Conservation (phyloP, 1,140 invertebrate genomes). For the Drosophila erecta region DNA sequence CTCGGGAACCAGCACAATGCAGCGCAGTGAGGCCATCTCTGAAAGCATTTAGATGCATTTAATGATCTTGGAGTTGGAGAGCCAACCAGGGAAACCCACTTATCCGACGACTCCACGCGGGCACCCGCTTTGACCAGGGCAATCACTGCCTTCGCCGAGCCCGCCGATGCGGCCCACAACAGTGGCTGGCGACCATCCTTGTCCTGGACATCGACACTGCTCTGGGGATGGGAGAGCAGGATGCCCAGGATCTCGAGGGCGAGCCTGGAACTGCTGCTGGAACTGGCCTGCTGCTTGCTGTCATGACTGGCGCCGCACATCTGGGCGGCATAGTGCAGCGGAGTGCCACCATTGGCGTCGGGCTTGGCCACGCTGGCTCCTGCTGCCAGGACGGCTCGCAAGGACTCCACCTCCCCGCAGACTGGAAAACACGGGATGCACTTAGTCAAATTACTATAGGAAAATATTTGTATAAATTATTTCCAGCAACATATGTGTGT, state of each 20-base stretch:
- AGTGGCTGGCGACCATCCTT: conserved; percentile 96
- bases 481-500: background rate
- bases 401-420: conserved; percentile 94
- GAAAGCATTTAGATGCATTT: conserved; percentile 11
- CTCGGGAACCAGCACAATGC: conserved; percentile 97
- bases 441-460: background rate
- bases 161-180: conserved; percentile 98
- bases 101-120: conserved; percentile 91
- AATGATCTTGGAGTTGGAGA: background rate
- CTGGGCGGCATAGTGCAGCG: conserved; percentile 98
- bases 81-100: conserved; percentile 80
- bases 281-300: conserved; percentile 85
- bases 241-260: conserved; percentile 93
- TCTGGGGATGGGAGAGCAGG: conserved; percentile 91
- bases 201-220: conserved; percentile 93
- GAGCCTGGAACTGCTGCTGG: conserved; percentile 82
- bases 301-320: conserved; percentile 94
- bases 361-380: conserved; percentile 93
- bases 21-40: conserved; percentile 94
- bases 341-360: conserved; percentile 97
- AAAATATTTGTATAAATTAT: background rate
- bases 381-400: conserved; percentile 92
- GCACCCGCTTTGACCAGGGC: conserved; percentile 94
- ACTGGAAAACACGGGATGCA: conserved; percentile 86
- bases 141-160: conserved; percentile 95